Base-by-base conservation (phyloP, 2,797 vertebrate genomes). In the Galagoides demidoff region DNA sequence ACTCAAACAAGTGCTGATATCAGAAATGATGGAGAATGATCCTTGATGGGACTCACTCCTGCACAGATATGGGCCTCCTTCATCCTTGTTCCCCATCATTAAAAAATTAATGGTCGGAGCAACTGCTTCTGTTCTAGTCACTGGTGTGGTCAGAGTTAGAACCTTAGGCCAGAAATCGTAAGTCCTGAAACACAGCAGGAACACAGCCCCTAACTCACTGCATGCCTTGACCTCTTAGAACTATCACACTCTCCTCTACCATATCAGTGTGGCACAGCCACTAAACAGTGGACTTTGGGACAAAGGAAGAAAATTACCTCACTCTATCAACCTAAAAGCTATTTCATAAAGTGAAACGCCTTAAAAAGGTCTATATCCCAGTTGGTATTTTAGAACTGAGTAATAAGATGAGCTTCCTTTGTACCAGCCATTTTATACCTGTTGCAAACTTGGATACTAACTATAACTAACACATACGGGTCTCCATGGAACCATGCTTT, bases 281-380 rank as follows among this genome's bases (percentile, higher is more conserved):
- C 0, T 81, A 25, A 61, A 10, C 57, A 82, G 61, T 25, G 6
- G 17, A 55, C 16, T 76, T 29, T 1, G 13, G 3, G 22, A 74
- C 59, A 68, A 90, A 81, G 34, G 25, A 34, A 91, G 31, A 92
- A 85, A 95, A 90, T 49, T 19, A 37, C 3, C 76, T 37, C 7
- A 73, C 19, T 31, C 10, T 57, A 27, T 34, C 49, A 84, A 86
- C 22, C 34, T 27, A 49, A 83, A 81, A 59, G 27, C 8, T 81
- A 95, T 68, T 59, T 39, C 74, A 90, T 78, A 89, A 78, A 85
- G 7, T 34, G 55, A 95, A 83, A 85, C 27, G 23, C 85, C 37
- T 61, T 37, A n/a, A n/a, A 39, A 61, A 90, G 37, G 27, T 52
- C 59, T 76, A 45, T 17, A 89, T 66, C 3, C 25, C n/a, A 63